phyloP scores from a whole-genome alignment of 2,797 vertebrate genomes.

The Smutsia temminckii region DNA sequence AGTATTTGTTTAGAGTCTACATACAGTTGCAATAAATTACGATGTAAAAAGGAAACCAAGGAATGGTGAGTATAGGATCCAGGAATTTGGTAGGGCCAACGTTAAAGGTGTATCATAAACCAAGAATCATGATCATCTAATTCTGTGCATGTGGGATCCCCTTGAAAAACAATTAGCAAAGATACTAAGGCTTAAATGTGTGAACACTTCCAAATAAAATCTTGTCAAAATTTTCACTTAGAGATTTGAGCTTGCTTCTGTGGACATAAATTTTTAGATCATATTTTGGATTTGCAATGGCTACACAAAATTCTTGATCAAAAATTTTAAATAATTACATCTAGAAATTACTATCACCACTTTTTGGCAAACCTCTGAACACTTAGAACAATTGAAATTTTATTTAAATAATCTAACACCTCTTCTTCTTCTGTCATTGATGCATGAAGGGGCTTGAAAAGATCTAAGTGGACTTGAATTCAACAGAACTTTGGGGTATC shows the following conservation, averaged over 20 bases:
- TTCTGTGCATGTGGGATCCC: neutral
- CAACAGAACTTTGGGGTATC: neutral
- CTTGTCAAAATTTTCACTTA: neutral
- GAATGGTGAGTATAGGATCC: neutral
- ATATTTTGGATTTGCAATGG: neutral
- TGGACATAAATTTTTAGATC: neutral
- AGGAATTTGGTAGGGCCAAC: neutral
- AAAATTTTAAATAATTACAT: neutral
- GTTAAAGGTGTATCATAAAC: neutral
- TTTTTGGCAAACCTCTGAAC: neutral
- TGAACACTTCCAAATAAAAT: neutral
- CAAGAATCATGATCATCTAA: neutral
- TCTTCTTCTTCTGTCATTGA: neutral
- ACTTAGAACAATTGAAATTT: neutral
- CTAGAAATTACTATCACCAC: neutral
- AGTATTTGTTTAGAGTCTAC: neutral
- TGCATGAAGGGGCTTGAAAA: constrained; percentile 15
- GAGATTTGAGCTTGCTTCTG: neutral
- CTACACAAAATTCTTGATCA: neutral
- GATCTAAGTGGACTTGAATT: neutral
- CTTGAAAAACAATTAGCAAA: neutral
- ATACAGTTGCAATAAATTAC: neutral
- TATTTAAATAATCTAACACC: neutral
- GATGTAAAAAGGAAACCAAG: neutral
- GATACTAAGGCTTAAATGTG: neutral